Conservation (phyloP, 2,113 vertebrate genomes). For the Etia nguti region DNA sequence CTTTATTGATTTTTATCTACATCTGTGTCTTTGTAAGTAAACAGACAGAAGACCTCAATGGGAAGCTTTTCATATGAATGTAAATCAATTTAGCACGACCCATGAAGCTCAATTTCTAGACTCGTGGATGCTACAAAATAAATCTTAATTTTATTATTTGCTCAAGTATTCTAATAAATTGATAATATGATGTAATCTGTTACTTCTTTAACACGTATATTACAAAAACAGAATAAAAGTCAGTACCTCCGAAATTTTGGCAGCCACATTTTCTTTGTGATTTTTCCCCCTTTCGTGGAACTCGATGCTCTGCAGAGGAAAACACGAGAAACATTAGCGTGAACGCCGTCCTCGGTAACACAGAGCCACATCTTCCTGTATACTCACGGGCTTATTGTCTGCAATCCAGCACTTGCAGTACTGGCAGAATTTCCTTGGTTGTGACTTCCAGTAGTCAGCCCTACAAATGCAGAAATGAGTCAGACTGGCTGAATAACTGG, state of each 20-base stretch:
- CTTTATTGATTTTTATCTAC: not conserved
- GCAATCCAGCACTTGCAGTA: conserved; percentile 99
- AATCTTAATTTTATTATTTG: not conserved
- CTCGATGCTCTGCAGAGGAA: conserved; percentile 80
- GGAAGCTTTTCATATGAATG: not conserved
- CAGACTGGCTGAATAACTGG: not conserved
- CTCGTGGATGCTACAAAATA: not conserved
- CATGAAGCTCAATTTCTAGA: not conserved
- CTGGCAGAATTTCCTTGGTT: conserved; percentile 97
- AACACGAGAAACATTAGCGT: not conserved
- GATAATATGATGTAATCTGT: not conserved
- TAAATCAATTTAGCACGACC: not conserved
- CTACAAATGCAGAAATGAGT: conserved; percentile 67
- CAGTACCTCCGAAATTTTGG: conserved; percentile 89
- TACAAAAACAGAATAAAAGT: not conserved
- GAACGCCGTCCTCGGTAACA: not conserved
- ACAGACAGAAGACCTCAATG: not conserved
- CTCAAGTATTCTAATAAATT: not conserved
- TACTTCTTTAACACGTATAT: not conserved
- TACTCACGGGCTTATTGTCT: conserved; percentile 94
- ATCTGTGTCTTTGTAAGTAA: not conserved
- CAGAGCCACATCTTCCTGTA: fast-evolving
- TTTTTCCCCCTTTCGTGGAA: conserved; percentile 99
- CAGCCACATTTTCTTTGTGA: conserved; percentile 97
- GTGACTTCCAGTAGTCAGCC: conserved; percentile 99